These are phyloP conservation scores for Columba livia DNA, from an alignment of 2,113 vertebrate genomes.

Conservation along the genomic window DNA sequence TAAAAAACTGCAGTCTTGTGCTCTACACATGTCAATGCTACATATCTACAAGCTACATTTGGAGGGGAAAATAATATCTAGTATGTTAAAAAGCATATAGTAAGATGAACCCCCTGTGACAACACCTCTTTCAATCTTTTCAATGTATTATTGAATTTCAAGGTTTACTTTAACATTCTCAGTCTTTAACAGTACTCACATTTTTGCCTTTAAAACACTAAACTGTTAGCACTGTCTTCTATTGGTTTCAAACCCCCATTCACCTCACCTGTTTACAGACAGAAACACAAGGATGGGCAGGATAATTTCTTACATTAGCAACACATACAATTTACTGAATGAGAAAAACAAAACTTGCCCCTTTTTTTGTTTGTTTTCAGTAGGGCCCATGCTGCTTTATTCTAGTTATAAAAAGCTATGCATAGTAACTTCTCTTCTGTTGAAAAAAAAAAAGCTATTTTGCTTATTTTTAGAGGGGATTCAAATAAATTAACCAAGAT, in stretches of 20 bases:
- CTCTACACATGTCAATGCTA: accelerated
- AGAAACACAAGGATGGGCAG: background rate
- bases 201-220: background rate
- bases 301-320: background rate
- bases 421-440: background rate
- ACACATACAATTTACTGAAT: background rate
- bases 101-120: background rate
- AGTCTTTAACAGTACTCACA: background rate
- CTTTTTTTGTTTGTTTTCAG: background rate
- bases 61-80: background rate
- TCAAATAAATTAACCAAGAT: background rate
- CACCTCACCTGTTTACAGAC: background rate
- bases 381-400: background rate
- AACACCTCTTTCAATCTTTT: background rate
- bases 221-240: background rate
- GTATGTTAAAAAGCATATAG: background rate
- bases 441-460: background rate
- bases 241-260: background rate
- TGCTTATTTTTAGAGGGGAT: background rate
- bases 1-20: background rate
- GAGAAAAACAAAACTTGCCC: background rate
- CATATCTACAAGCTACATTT: background rate
- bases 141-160: background rate
- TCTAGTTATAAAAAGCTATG: background rate
- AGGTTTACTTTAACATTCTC: background rate